Evolutionary conservation across 2,888 invertebrate species (phyloP).

Genomic region (Diaphora mendica): DNA sequence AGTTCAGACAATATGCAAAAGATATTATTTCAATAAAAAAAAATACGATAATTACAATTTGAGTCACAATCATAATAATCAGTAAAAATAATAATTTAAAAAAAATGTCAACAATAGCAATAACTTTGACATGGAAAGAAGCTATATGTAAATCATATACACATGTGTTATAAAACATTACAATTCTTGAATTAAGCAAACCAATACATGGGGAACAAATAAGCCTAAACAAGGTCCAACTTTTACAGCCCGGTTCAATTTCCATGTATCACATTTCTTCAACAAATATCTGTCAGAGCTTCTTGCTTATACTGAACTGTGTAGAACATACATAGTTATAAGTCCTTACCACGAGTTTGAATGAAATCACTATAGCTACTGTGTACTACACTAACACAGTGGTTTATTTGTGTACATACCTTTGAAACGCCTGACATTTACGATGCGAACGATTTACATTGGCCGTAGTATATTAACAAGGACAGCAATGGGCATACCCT

Average conservation of each 20-base stretch:
- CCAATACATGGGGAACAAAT: neutral
- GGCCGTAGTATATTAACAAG: neutral
- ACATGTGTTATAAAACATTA: neutral
- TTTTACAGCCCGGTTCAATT: slow-evolving; percentile 1
- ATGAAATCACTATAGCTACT: neutral
- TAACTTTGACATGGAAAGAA: too few relatives aligned
- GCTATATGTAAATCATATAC: too few relatives aligned
- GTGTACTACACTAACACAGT: neutral
- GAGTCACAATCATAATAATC: too few relatives aligned
- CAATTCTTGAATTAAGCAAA: neutral
- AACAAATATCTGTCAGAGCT: slow-evolving; percentile 26
- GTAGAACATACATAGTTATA: slow-evolving; percentile 13
- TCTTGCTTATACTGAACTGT: slow-evolving; percentile 24
- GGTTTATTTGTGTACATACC: neutral
- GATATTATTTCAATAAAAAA: too few relatives aligned
- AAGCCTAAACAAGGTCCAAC: neutral
- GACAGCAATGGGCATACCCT: too few relatives aligned
- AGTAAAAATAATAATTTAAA: too few relatives aligned
- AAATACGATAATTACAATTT: too few relatives aligned
- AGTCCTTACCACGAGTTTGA: slow-evolving; percentile 7
- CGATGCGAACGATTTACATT: too few relatives aligned
- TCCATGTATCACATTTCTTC: slow-evolving; percentile 12
- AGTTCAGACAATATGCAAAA: too few relatives aligned
- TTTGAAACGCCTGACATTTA: neutral
- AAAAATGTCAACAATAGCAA: too few relatives aligned